Percentiles rank a stretch among this genome's conserved stretches.
Evolutionary conservation across 2,113 vertebrate genomes (phyloP).

Genomic region (Centrocercus urophasianus): DNA sequence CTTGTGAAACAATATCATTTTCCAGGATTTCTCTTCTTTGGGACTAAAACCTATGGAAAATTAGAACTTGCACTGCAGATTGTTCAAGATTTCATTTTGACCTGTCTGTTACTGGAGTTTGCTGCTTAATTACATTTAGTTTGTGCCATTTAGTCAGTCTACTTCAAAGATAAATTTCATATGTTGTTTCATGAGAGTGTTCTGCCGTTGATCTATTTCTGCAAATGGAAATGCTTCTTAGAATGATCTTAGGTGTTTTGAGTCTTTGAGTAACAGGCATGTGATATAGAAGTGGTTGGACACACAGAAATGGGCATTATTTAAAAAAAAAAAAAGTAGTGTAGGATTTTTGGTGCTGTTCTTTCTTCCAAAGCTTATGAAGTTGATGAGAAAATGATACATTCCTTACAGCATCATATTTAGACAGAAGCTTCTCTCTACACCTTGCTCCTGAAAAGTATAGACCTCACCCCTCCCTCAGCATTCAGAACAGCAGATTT

Average conservation of each 20-base stretch:
- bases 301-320: background rate
- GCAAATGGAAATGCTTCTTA: background rate
- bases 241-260: background rate
- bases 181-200: background rate
- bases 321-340: background rate
- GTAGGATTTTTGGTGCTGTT: background rate
- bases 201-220: background rate
- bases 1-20: background rate
- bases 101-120: background rate
- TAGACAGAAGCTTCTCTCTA: background rate
- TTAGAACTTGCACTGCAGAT: background rate
- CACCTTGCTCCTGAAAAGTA: background rate
- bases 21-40: background rate
- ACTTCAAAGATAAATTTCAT: constrained; percentile 36
- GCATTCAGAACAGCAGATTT: background rate
- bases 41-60: background rate
- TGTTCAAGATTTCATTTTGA: constrained; percentile 4
- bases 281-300: background rate
- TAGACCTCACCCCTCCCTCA: background rate
- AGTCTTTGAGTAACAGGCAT: background rate
- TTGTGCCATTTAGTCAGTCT: constrained; percentile 13
- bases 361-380: background rate
- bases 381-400: background rate
- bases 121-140: constrained; percentile 26
- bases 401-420: background rate